These are phyloP conservation scores for Ictalurus punctatus DNA, from an alignment of 2,113 vertebrate genomes.

Conservation along the genomic window DNA sequence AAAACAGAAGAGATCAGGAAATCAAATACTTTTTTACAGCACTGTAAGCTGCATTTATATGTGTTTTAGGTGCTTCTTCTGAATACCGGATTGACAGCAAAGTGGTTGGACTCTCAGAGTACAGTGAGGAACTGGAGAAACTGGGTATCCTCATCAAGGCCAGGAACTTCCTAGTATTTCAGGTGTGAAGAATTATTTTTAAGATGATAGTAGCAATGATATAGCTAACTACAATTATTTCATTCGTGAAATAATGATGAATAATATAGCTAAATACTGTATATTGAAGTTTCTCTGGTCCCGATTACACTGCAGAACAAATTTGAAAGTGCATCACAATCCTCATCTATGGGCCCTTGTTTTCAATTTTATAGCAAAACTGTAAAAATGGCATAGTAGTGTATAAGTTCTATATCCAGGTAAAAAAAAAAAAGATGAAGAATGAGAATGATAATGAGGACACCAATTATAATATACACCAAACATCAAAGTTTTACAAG, in stretches of 20 bases:
- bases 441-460: neutral
- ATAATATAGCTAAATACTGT: neutral
- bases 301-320: neutral
- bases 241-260: neutral
- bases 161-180: slow-evolving; percentile 90
- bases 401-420: neutral
- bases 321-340: neutral
- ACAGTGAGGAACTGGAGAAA: slow-evolving; percentile 90
- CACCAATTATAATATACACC: neutral
- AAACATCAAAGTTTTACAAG: neutral
- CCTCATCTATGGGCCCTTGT: neutral
- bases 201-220: neutral
- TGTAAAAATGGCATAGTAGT: neutral
- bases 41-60: neutral
- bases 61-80: slow-evolving; percentile 76
- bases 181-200: slow-evolving; percentile 67
- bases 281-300: too few species aligned
- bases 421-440: neutral
- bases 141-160: slow-evolving; percentile 93
- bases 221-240: neutral
- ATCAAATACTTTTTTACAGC: too few species aligned
- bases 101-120: slow-evolving; percentile 87
- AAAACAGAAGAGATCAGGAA: too few species aligned
- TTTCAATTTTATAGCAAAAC: neutral
- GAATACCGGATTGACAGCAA: slow-evolving; percentile 91